Evolutionary conservation across 2,888 invertebrate genomes (phyloP), one percentile per base, ranked within the genome.

Genomic region (Elysia crispata): DNA sequence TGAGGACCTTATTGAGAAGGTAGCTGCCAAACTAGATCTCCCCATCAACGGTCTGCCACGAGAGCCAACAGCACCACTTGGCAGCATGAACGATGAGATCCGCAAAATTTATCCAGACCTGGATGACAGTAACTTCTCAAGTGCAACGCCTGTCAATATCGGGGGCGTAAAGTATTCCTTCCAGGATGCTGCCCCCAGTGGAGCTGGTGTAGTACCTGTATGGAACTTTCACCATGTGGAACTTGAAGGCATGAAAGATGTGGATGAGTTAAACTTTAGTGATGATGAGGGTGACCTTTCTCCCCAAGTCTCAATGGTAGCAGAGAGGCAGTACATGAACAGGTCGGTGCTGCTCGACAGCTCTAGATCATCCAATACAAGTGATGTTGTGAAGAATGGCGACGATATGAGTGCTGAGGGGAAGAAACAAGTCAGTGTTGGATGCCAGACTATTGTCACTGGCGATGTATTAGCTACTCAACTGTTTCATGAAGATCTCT

Each of bases 381-480:
- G 76, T 70, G 75, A 77, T 20, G 76, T 66, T 31, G 64, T 74
- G 31, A 77, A 73, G 49, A 81, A 84, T 73, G 76, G 73, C n/a
- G 60, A 73, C 5, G 69, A 76, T 23, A 31, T 80, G 49, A 62
- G 81, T 18, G 60, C 57, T 30, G 41, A 41, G 11, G 81, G 64
- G 64, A 86, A 84, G 76, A 89, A 87, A 79, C 84, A 76, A 50
- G 85, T 81, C 25, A 84, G 86, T n/a, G 84, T 86, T 69, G 88
- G 89, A 15, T 91, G 91, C 77, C 92, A 92, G 83, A 92, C 92
- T 6, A 90, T 92, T 72, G 91, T 91, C 15, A 92, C 92, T 20
- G 91, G 91, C 11, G 92, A 92, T 75, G 90, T 92, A 77, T 85
- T 92, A 64, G 92, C 92, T 23, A 92, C 92, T 6, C 92, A 92